These are phyloP conservation scores for Brachionus sp. DNA, from an alignment of 1,140 invertebrate species.

Conservation along the genomic window DNA sequence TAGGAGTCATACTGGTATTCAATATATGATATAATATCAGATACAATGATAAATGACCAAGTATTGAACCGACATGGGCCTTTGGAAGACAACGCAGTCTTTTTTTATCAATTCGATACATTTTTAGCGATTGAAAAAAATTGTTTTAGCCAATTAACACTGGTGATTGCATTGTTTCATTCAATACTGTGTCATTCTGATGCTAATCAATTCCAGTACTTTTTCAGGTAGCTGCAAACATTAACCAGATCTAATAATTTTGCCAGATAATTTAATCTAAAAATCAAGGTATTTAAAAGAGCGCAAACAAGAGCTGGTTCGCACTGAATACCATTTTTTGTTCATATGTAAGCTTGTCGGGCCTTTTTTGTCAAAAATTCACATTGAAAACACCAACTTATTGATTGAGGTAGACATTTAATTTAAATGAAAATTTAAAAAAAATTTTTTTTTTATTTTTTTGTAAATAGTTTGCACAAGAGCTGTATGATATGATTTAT, in stretches of 20 bases:
- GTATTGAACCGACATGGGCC: background rate
- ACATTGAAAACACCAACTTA: conserved; percentile 40
- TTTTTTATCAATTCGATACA: conserved; percentile 28
- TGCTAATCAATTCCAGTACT: conserved; percentile 39
- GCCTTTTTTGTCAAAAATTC: conserved; percentile 39
- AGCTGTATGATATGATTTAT: conserved; percentile 45
- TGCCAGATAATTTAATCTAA: background rate
- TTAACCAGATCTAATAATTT: background rate
- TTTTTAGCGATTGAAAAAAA: conserved; percentile 19
- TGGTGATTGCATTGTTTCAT: conserved; percentile 24
- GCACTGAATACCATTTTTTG: conserved; percentile 43
- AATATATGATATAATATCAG: conserved; percentile 15
- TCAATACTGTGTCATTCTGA: conserved; percentile 26
- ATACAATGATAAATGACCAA: conserved; percentile 24
- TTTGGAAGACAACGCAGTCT: background rate
- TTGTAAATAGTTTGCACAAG: background rate
- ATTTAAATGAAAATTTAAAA: background rate
- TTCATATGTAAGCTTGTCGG: conserved; percentile 37
- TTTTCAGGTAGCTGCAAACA: background rate
- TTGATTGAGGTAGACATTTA: conserved; percentile 27
- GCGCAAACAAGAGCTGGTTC: conserved; percentile 19
- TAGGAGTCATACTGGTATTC: conserved; percentile 29
- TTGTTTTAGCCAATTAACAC: background rate
- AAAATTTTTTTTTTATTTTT: background rate
- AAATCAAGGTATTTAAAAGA: conserved; percentile 26